A percentile compares a stretch with the other conserved stretches of the same genome.
These are phyloP conservation scores for Hydrophis major DNA, from an alignment of 2,797 vertebrate species.

Conservation along the genomic window DNA sequence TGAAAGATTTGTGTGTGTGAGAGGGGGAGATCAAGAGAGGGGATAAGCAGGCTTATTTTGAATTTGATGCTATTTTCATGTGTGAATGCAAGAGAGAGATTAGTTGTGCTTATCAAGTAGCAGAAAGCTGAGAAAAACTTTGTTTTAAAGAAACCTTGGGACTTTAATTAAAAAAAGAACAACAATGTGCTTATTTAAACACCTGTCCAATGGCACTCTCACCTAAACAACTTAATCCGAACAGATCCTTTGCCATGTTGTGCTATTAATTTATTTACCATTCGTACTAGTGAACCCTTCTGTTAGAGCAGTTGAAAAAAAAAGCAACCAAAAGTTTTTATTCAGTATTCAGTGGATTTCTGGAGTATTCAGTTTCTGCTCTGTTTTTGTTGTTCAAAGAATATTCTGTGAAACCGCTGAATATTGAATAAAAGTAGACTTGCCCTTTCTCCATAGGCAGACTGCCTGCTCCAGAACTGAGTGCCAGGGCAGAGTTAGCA, in stretches of 20 bases:
- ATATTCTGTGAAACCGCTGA: background rate
- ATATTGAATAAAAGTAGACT: conserved; percentile 14
- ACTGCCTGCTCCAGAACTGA: conserved; percentile 20
- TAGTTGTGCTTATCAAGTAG: background rate
- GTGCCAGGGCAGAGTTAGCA: conserved; percentile 6
- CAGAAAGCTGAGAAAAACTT: background rate
- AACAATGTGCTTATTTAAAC: background rate
- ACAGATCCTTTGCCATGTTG: background rate
- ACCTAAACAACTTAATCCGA: background rate
- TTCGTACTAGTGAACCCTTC: background rate
- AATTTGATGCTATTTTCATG: background rate
- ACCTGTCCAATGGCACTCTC: background rate
- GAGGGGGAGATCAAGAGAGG: background rate
- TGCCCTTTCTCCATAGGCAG: conserved; percentile 6
- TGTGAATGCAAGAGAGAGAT: background rate
- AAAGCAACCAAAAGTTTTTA: background rate
- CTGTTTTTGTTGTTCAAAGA: background rate
- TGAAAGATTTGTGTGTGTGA: background rate
- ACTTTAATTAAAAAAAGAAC: background rate
- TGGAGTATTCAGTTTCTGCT: background rate
- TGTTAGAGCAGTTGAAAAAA: background rate
- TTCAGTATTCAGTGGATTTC: conserved; percentile 9
- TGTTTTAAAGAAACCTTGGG: background rate
- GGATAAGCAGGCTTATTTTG: background rate
- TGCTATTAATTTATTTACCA: background rate